Conservation (phyloP, 2,113 vertebrate species). For the Terrapene triunguis region DNA sequence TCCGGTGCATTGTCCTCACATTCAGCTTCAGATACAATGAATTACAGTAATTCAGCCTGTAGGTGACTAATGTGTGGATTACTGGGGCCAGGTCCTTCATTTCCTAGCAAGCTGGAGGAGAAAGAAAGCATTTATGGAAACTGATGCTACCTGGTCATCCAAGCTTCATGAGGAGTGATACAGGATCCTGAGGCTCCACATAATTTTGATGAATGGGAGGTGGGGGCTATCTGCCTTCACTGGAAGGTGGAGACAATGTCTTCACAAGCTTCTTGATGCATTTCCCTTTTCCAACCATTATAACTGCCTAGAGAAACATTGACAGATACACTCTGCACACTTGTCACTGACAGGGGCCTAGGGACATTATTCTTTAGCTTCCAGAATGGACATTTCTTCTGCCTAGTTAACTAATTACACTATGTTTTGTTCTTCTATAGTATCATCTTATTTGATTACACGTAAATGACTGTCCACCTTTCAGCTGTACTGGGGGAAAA, state of each 20-base stretch:
- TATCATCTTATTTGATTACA: neutral
- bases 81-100: neutral
- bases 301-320: fast-evolving
- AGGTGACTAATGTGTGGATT: neutral
- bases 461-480: neutral
- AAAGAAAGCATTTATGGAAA: neutral
- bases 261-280: no score
- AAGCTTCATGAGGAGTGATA: neutral
- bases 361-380: neutral
- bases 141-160: neutral
- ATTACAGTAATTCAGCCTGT: neutral
- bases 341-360: neutral
- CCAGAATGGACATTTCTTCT: neutral
- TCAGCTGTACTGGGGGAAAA: neutral
- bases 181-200: neutral
- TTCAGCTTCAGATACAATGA: neutral
- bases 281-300: neutral
- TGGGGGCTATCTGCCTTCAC: neutral
- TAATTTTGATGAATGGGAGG: neutral
- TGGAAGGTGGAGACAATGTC: neutral
- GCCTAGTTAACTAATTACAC: neutral
- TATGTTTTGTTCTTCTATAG: neutral
- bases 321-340: neutral
- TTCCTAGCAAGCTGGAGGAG: neutral
- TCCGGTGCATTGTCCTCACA: neutral